These are phyloP conservation scores for Ceyx erithaca DNA, from an alignment of 2,797 vertebrate genomes.

Conservation along the genomic window DNA sequence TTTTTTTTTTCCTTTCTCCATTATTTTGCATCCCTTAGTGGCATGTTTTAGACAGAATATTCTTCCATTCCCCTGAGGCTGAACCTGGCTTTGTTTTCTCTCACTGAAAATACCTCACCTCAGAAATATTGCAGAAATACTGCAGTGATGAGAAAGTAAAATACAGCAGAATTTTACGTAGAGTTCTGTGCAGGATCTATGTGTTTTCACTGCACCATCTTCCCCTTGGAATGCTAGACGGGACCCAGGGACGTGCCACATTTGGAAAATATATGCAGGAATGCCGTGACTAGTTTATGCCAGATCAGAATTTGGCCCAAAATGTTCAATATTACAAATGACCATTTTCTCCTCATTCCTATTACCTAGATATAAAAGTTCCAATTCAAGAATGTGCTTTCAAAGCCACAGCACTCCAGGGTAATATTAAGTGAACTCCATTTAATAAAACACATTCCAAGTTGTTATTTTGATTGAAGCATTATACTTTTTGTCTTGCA, in stretches of 20 bases:
- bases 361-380: not conserved
- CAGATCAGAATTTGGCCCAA: not conserved
- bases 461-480: constrained; percentile 40
- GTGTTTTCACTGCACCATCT: not conserved
- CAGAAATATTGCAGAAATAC: not conserved
- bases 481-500: constrained; percentile 5
- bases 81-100: not conserved
- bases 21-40: not conserved
- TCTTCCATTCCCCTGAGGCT: not conserved
- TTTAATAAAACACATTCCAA: constrained; percentile 66
- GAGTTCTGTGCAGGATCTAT: not conserved
- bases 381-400: constrained; percentile 8
- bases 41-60: not conserved
- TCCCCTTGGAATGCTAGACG: not conserved
- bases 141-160: not conserved
- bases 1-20: not conserved
- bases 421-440: constrained; percentile 13
- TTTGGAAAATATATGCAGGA: not conserved
- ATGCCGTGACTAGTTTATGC: accelerated
- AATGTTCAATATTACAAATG: not conserved
- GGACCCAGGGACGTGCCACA: not conserved
- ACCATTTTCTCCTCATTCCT: not conserved
- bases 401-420: constrained; percentile 34
- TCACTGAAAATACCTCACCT: not conserved
- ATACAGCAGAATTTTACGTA: not conserved